Conservation (phyloP, 2,888 invertebrate genomes). For the Mantis religiosa region DNA sequence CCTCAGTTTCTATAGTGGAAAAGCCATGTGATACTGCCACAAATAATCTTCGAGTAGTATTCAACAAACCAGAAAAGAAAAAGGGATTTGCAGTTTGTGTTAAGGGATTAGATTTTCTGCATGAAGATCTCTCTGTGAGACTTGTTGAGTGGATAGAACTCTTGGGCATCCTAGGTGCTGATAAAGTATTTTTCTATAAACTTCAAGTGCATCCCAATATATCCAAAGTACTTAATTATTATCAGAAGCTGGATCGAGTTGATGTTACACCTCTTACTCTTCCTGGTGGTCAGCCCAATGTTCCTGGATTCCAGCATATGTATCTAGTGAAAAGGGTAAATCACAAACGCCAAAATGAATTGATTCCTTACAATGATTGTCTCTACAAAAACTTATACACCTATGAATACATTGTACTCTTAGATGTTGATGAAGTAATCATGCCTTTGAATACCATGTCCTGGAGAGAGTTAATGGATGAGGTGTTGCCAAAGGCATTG, state of each 20-base stretch:
- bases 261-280: constrained; percentile 76
- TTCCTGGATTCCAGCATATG: constrained; percentile 82
- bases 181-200: constrained; percentile 88
- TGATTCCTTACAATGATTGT: constrained; percentile 95
- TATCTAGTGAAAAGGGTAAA: constrained; percentile 87
- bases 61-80: constrained; percentile 65
- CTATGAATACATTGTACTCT: constrained; percentile 83
- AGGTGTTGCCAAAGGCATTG: constrained; percentile 63
- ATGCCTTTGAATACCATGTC: constrained; percentile 72
- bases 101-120: constrained; percentile 87
- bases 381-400: constrained; percentile 87
- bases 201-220: constrained; percentile 86
- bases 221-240: constrained; percentile 68
- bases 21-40: constrained; percentile 79
- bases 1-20: constrained; percentile 82
- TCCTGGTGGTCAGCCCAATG: constrained; percentile 86
- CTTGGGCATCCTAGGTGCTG: constrained; percentile 78
- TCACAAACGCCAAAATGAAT: constrained; percentile 90
- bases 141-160: constrained; percentile 94
- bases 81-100: constrained; percentile 89
- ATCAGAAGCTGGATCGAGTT: constrained; percentile 61
- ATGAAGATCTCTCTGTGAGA: constrained; percentile 84
- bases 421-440: constrained; percentile 93
- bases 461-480: constrained; percentile 76
- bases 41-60: constrained; percentile 78